Percentiles rank a stretch among this genome's conserved stretches.
phyloP scores from a whole-genome alignment of 2,113 vertebrate species.

The Panthera uncia region DNA sequence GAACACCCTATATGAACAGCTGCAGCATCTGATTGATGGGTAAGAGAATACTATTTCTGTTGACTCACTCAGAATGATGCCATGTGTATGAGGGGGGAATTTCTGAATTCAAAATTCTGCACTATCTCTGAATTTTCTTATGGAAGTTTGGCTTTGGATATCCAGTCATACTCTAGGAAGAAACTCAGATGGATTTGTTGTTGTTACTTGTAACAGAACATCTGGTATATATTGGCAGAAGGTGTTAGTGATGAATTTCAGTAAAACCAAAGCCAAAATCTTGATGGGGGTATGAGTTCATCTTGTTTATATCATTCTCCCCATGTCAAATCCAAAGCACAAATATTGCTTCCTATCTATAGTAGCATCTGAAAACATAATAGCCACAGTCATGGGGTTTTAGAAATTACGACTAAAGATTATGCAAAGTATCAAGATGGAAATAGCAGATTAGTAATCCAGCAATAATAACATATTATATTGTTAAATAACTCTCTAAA shows the following conservation, averaged over 20 bases:
- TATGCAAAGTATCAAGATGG: not conserved
- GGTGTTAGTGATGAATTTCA: not conserved
- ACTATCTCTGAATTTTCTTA: not conserved
- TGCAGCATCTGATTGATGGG: not conserved
- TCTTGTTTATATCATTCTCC: not conserved
- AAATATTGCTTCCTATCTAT: not conserved
- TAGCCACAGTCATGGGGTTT: not conserved
- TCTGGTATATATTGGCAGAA: conserved; percentile 31
- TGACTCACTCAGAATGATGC: not conserved
- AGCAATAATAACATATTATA: not conserved
- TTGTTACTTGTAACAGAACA: not conserved
- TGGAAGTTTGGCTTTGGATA: not conserved
- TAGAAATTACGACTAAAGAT: conserved; percentile 50
- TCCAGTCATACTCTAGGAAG: not conserved
- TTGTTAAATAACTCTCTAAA: not conserved
- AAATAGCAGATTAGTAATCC: conserved; percentile 18
- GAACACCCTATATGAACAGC: not conserved
- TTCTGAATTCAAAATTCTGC: conserved; percentile 24
- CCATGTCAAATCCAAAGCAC: not conserved
- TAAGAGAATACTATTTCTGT: not conserved
- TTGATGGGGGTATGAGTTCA: not conserved
- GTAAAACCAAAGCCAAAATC: conserved; percentile 5
- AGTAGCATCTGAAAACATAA: not conserved
- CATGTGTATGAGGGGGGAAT: not conserved
- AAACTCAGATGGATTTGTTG: not conserved